phyloP scores from a whole-genome alignment of 2,888 invertebrate genomes.

The Sminthurides aquaticus region DNA sequence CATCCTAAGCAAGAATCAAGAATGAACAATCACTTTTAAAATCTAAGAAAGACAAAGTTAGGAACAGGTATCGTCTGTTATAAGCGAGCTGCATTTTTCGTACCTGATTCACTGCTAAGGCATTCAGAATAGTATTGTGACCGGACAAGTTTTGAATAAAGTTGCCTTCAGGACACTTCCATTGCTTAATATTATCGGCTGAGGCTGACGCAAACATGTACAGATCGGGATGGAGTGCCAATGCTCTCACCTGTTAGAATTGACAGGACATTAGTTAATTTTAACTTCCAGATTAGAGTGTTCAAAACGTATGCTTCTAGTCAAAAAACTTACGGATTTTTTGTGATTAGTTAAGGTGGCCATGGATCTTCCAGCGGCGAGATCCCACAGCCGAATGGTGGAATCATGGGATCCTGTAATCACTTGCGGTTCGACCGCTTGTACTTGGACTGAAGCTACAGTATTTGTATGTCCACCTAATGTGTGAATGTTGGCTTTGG shows the following conservation, averaged over 20 bases:
- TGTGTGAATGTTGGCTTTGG: slow-evolving; percentile 96
- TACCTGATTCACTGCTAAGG: slow-evolving; percentile 78
- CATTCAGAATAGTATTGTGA: slow-evolving; percentile 95
- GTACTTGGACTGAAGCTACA: slow-evolving; percentile 87
- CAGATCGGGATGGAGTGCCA: slow-evolving; percentile 54
- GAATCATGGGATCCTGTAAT: slow-evolving; percentile 93
- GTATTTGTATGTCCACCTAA: slow-evolving; percentile 94
- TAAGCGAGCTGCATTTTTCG: neutral
- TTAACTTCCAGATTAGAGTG: no score
- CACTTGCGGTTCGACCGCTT: slow-evolving; percentile 88
- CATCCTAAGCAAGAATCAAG: slow-evolving; percentile 53
- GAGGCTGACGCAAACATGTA: slow-evolving; percentile 97
- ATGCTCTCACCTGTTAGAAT: slow-evolving; percentile 50
- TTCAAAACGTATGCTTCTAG: no score
- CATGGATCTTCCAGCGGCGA: slow-evolving; percentile 88
- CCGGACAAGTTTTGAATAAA: slow-evolving; percentile 95
- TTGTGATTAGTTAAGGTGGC: slow-evolving; percentile 98
- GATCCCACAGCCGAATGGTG: slow-evolving; percentile 93
- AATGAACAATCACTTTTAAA: neutral
- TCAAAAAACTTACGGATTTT: slow-evolving; percentile 60
- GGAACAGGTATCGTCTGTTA: neutral
- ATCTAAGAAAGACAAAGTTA: no score
- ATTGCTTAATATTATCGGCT: slow-evolving; percentile 97
- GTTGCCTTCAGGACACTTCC: slow-evolving; percentile 96
- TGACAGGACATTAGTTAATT: no score